Conservation (phyloP, 2,797 vertebrate genomes). For the Peromyscus attwateri region DNA sequence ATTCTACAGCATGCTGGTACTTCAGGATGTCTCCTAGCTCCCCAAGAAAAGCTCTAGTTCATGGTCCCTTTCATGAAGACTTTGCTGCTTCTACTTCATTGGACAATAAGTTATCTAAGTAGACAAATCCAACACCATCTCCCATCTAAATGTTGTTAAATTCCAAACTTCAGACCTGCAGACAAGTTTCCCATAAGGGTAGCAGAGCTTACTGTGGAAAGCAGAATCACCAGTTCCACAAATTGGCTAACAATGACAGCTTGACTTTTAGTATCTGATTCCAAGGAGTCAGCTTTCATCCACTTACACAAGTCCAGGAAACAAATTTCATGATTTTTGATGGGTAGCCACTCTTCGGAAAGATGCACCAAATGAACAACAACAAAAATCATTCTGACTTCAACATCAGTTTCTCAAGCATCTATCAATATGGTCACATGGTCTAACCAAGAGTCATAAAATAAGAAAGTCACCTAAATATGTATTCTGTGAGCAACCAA, state of each 20-base stretch:
- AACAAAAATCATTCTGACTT: background rate
- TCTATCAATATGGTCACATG: constrained; percentile 44
- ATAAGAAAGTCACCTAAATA: background rate
- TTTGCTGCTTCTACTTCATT: background rate
- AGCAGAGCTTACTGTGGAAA: background rate
- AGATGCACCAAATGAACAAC: background rate
- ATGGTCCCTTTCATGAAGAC: background rate
- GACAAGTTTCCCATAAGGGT: background rate
- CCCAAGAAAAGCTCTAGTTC: background rate
- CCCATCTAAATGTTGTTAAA: background rate
- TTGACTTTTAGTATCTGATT: background rate
- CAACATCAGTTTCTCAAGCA: constrained; percentile 7
- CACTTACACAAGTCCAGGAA: background rate
- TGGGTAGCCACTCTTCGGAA: constrained; percentile 14
- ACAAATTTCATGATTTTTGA: background rate
- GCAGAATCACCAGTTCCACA: background rate
- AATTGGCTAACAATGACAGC: background rate
- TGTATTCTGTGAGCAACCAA: constrained; percentile 13
- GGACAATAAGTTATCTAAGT: background rate
- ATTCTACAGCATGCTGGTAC: background rate
- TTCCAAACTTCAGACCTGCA: background rate
- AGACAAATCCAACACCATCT: background rate
- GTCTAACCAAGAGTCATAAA: background rate
- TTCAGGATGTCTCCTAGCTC: background rate
- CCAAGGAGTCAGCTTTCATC: background rate